phyloP scores from a whole-genome alignment of 2,888 invertebrate species.

The Hymenopus coronatus region DNA sequence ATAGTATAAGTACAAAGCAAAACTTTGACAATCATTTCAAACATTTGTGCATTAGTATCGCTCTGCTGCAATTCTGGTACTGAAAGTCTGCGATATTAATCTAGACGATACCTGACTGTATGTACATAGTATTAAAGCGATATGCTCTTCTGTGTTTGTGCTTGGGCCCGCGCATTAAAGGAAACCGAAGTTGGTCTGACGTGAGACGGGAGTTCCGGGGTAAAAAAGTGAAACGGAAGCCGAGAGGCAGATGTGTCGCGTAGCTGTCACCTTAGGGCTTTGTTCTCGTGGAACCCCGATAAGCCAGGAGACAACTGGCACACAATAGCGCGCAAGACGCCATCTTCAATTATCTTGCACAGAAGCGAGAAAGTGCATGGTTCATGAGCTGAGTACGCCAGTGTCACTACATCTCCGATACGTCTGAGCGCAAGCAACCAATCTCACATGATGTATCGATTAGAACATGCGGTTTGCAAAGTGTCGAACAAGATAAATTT shows the following conservation, averaged over 20 bases:
- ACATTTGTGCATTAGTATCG: no score
- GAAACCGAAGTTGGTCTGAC: background rate
- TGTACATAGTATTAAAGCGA: background rate
- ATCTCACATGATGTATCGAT: background rate
- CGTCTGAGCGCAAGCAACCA: background rate
- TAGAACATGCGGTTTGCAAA: background rate
- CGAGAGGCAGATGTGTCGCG: background rate
- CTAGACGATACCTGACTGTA: background rate
- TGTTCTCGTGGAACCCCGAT: background rate
- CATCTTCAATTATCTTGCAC: background rate
- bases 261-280: background rate
- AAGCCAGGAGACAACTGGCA: background rate
- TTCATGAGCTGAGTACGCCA: background rate
- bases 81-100: background rate
- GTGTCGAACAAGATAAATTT: no score
- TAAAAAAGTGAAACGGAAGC: background rate
- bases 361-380: background rate
- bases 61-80: no score
- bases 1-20: no score
- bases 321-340: background rate
- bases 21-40: no score
- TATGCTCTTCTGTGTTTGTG: background rate
- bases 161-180: background rate
- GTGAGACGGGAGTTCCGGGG: background rate
- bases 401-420: background rate